Evolutionary conservation across 1,140 invertebrate species (phyloP), one percentile per base, ranked within the genome.

Genomic region (Drosophila athabasca): DNA sequence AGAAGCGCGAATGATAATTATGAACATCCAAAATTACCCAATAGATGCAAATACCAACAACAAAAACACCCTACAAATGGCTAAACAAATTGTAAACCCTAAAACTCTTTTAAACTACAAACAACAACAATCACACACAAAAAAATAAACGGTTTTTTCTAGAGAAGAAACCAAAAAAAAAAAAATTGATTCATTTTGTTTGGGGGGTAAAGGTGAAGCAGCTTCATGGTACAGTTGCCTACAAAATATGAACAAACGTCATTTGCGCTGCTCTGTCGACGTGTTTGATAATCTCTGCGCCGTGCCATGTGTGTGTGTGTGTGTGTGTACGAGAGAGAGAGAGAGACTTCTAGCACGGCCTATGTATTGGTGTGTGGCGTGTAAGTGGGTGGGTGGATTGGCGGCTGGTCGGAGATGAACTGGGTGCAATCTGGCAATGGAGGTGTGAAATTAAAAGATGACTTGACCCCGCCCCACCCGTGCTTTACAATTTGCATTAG

Each of bases 141-240:
- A 74, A 74, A 75, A 61, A 81, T 87, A 85, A 85, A 85, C 82
- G 79, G 82, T 87, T 85, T 85, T 85, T 85, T 85, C 82, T 87
- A 78, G 78, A 75, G 82, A 87, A 85, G 54, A 78, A 78, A 51
- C 82, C 77, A 74, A 81, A 85, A 85, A 87, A 75, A 69, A 58
- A 24, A 57, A 57, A 31, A 19, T 3, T 41, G 24, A 55, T 31
- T 68, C 17, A 55, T 48, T 48, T 68, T 49, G 19, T 35, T 26
- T 26, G 45, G 22, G 43, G 15, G 35, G 64, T 13, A 7, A 0
- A 48, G 41, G 64, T 44, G 41, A 39, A 8, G 29, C 7, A 29
- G 24, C 31, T 13, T 39, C 35, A 13, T 39, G 8, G 67, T 69
- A 69, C 67, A 69, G 67, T 69, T 69, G 52, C 31, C 45, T 43